phyloP scores from a whole-genome alignment of 2,797 vertebrate genomes.

The Denticeps clupeoides region DNA sequence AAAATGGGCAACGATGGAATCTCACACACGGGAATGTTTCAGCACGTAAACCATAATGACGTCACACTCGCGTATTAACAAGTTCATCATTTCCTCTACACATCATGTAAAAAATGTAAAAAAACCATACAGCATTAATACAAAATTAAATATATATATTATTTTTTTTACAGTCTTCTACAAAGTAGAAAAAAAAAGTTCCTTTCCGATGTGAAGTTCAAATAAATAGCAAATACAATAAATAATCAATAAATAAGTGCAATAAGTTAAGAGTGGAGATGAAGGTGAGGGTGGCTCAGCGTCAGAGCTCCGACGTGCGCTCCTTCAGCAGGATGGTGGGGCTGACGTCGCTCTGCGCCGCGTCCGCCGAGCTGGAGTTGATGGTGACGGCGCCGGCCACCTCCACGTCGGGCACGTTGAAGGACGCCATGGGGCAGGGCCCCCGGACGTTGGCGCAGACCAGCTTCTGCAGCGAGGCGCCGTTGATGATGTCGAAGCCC shows the following conservation, averaged over 20 bases:
- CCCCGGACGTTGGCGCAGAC: slow-evolving; percentile 82
- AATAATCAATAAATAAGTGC: slow-evolving; percentile 9
- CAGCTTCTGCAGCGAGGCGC: slow-evolving; percentile 80
- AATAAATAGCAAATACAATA: slow-evolving; percentile 49
- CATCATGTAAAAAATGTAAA: neutral
- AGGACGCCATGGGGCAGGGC: slow-evolving; percentile 75
- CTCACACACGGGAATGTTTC: too few species aligned
- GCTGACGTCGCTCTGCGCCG: slow-evolving; percentile 66
- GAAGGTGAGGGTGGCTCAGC: too few species aligned
- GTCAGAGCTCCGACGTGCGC: slow-evolving; percentile 76
- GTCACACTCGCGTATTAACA: too few species aligned
- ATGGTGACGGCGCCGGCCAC: slow-evolving; percentile 61
- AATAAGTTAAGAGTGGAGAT: slow-evolving; percentile 9
- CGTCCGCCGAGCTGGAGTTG: slow-evolving; percentile 74
- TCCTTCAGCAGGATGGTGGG: slow-evolving; percentile 82
- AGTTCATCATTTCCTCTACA: neutral
- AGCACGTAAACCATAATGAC: too few species aligned
- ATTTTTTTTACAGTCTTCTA: neutral
- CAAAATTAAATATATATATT: neutral
- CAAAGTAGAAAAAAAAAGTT: neutral
- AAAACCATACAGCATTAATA: neutral
- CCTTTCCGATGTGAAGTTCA: slow-evolving; percentile 3
- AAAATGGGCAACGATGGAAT: too few species aligned
- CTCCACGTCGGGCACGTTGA: slow-evolving; percentile 67
- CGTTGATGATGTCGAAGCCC: slow-evolving; percentile 86